Evolutionary conservation across 30 jellyfish, hydroid and myxozoan species (phyloP), one percentile per base, ranked within the genome.

Genomic region (Mastigias papua): DNA sequence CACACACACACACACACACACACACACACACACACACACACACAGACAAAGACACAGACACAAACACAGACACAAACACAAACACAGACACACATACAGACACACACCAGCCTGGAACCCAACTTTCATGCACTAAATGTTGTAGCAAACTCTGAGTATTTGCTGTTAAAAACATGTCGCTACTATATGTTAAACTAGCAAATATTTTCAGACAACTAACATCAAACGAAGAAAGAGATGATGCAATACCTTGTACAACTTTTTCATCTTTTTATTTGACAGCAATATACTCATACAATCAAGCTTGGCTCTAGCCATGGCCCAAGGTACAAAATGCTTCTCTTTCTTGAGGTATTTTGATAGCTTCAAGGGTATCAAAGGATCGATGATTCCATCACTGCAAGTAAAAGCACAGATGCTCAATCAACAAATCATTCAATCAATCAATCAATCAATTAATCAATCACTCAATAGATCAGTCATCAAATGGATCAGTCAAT

Each of bases 291-390:
- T 66, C 51, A 96, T 50, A 67, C 99, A 96, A 51, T 89, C 98
- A 26, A 93, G 73, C 76, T 90, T 96, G 71, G 97, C 80, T 68
- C 99, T 84, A 22, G 95, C 89, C 98, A 92, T 92, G 31, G 98
- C 93, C 98, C 98, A 96, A 15, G 99, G 99, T 20, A 92, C 49
- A 68, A 73, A 96, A 64, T 92, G 98, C 57, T 82, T 85, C 63
- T 96, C 99, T 70, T 93, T 92, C 48, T 54, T 66, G 50, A 96
- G 80, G 37, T 96, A 96, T 80, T 86, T 96, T 42, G 94, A 28
- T 29, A 96, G 60, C 27, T 96, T 97, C 82, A 96, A 57, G 8
- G 98, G 96, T 20, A 92, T 86, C 2, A 91, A 60, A 5, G 99
- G 98, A 63, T 85, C 87, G 35, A 96, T 79, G 46, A 96, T 81